phyloP scores from a whole-genome alignment of 2,113 vertebrate genomes.

The Scalopus aquaticus region DNA sequence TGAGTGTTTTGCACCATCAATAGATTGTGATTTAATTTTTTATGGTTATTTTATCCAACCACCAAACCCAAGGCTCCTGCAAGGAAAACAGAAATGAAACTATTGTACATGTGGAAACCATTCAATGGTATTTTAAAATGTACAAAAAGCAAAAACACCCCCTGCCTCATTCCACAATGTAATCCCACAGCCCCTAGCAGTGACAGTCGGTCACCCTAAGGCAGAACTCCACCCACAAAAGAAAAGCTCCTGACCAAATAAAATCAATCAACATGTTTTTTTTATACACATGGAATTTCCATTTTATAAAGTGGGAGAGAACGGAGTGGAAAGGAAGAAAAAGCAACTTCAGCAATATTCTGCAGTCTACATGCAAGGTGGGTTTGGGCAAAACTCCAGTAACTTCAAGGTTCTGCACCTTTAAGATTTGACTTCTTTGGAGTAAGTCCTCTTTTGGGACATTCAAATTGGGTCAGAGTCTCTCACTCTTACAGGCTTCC shows the following conservation, averaged over 20 bases:
- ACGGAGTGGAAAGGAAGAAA: not conserved
- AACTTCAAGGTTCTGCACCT: slow-evolving; percentile 21
- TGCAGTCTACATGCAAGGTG: not conserved
- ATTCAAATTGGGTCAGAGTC: slow-evolving; percentile 62
- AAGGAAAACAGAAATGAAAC: slow-evolving; percentile 14
- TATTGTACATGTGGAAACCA: not conserved
- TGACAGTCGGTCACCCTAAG: not conserved
- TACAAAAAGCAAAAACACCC: not conserved
- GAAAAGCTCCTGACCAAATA: not conserved
- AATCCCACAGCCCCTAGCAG: not conserved
- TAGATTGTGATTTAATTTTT: not conserved
- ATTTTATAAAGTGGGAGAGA: not conserved
- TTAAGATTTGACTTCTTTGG: slow-evolving; percentile 63
- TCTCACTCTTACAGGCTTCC: slow-evolving; percentile 53
- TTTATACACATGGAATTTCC: not conserved
- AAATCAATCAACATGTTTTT: not conserved
- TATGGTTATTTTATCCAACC: not conserved
- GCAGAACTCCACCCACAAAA: not conserved
- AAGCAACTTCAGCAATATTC: not conserved
- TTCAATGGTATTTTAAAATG: not conserved
- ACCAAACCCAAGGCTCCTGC: not conserved
- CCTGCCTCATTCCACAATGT: not conserved
- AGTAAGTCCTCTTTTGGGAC: slow-evolving; percentile 28
- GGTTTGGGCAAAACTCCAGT: not conserved
- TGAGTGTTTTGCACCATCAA: not conserved